These are phyloP conservation scores for Alcedo atthis DNA, from an alignment of 2,797 vertebrate genomes.

Conservation along the genomic window DNA sequence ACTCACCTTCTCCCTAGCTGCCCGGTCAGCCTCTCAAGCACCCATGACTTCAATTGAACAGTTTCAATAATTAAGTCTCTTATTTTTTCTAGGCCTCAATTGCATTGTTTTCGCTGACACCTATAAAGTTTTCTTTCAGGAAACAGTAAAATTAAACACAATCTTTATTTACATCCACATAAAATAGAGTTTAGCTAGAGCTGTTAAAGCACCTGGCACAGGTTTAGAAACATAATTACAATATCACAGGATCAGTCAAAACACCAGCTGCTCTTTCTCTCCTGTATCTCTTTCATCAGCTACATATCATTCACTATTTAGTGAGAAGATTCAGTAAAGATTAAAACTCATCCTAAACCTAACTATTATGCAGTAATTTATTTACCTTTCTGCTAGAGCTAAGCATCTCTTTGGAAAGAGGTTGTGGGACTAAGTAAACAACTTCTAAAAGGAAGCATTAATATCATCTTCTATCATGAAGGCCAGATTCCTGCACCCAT, in stretches of 20 bases:
- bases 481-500: neutral
- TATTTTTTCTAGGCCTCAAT: neutral
- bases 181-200: constrained; percentile 19
- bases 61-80: neutral
- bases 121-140: constrained; percentile 38
- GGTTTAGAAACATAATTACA: constrained; percentile 38
- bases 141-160: constrained; percentile 44
- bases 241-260: constrained; percentile 44
- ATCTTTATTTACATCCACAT: constrained; percentile 37
- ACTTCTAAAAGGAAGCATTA: neutral
- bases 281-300: constrained; percentile 37
- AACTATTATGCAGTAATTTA: constrained; percentile 6
- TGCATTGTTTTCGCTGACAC: constrained; percentile 15
- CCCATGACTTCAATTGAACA: neutral
- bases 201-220: constrained; percentile 26
- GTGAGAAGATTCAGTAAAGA: constrained; percentile 33
- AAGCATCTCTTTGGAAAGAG: constrained; percentile 13
- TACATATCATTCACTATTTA: constrained; percentile 31
- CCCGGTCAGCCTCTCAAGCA: neutral
- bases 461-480: neutral
- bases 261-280: constrained; percentile 55
- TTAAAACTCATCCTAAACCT: constrained; percentile 38
- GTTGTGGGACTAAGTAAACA: neutral
- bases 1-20: neutral
- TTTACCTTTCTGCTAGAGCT: neutral